Evolutionary conservation across 2,113 vertebrate species (phyloP), one percentile per base, ranked within the genome.

Genomic region (Oryzias melastigma): DNA sequence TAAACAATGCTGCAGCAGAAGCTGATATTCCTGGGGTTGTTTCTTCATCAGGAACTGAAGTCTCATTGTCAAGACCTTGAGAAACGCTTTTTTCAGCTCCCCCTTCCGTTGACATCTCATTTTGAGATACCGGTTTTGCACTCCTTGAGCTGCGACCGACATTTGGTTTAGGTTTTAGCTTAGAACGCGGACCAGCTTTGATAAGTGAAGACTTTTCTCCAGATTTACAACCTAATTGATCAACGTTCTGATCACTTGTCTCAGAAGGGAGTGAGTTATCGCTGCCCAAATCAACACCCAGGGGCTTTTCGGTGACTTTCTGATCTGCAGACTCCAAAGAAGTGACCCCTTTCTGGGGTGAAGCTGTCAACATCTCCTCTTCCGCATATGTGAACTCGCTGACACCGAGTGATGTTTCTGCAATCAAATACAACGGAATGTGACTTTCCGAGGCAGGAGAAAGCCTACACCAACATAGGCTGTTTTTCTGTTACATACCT

Each of bases 131-230:
- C 20, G 68, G 47, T 18, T 61, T 54, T 47, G 59, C 7, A 22
- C 58, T 55, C 62, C 73, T 77, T 29, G 73, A 62, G n/a, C 49
- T 15, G 14, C 4, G 61, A 10, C 22, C 7, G 3, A 80, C 20
- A 56, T 85, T 84, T 24, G 81, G 84, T 58, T 84, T 83, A 49
- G 84, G 79, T 56, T 87, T 85, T 24, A 77, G 51, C 54, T 77
- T 78, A 24, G 49, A 43, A 24, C 61, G 52, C 47, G 13, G 15
- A 25, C 62, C 55, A 42, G 1, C 73, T n/a, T 42, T 83, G 1
- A 52, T 29, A 27, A 47, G 58, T 24, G 45, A n/a, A 42, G 53
- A 49, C 19, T 19, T 53, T 16, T 20, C 51, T 43, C 64, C 8
- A 35, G 29, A 12, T 61, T 54, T 20, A 6, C 51, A 52, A 17